These are phyloP conservation scores for Halcyon senegalensis DNA, from an alignment of 2,113 vertebrate genomes.

Conservation along the genomic window DNA sequence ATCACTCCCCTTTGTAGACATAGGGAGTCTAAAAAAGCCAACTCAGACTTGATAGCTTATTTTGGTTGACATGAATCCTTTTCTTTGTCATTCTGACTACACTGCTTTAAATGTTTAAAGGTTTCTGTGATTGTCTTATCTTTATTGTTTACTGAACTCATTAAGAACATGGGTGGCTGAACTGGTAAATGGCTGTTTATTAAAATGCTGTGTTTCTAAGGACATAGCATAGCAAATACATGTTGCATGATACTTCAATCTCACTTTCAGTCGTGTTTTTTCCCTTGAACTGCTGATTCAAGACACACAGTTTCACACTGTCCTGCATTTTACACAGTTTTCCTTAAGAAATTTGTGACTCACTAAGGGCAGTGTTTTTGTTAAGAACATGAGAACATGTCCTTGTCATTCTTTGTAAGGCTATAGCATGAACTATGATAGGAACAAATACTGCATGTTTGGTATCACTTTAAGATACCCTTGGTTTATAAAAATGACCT, in stretches of 20 bases:
- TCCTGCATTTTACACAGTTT: not conserved
- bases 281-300: not conserved
- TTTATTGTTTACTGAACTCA: conserved; percentile 1
- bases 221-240: not conserved
- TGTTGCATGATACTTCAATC: not conserved
- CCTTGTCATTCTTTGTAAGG: not conserved
- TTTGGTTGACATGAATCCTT: not conserved
- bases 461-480: not conserved
- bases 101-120: not conserved
- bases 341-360: not conserved
- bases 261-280: not conserved
- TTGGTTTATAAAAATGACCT: not conserved
- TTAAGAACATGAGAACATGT: not conserved
- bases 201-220: not conserved
- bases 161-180: not conserved
- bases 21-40: not conserved
- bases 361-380: not conserved
- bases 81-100: not conserved
- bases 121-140: not conserved
- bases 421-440: not conserved
- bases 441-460: not conserved
- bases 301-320: not conserved
- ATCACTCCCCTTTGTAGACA: not conserved
- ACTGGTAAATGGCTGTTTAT: not conserved
- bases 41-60: not conserved